Conservation (phyloP, 2,113 vertebrate species). For the Dasyprocta punctata region DNA sequence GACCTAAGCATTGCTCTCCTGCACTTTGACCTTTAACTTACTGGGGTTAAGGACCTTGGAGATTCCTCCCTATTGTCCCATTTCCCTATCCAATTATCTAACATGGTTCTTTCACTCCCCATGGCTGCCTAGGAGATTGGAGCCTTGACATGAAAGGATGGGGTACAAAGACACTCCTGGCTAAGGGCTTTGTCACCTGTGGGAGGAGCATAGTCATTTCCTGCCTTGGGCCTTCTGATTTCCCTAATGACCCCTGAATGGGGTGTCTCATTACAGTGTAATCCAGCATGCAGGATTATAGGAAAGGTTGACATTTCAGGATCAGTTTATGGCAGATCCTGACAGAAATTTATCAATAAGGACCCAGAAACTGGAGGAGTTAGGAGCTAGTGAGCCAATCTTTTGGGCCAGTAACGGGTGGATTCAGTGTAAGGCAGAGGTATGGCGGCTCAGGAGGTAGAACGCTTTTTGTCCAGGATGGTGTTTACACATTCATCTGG, state of each 20-base stretch:
- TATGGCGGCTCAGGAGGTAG: neutral
- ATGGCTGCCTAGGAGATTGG: too few relatives aligned
- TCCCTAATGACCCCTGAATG: neutral
- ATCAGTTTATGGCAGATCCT: neutral
- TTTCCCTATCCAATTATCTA: neutral
- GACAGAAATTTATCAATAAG: neutral
- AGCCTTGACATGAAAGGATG: neutral
- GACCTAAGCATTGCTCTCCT: neutral
- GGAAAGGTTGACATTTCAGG: neutral
- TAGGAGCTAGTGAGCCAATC: too few relatives aligned
- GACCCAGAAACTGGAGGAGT: neutral
- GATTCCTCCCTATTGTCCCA: neutral
- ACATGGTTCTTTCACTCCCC: neutral
- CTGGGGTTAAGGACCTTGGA: neutral
- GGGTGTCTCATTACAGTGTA: neutral
- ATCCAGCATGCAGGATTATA: neutral
- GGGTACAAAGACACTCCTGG: neutral
- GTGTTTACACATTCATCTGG: neutral
- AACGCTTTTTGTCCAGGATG: neutral
- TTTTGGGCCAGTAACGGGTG: rapidly evolving
- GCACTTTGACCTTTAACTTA: neutral
- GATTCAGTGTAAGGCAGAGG: too few relatives aligned
- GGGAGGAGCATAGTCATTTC: neutral
- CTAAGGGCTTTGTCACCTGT: neutral
- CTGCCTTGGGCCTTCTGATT: neutral